Percentiles rank a stretch among this genome's conserved stretches.
These are phyloP conservation scores for Galagoides demidoff DNA, from an alignment of 2,797 vertebrate species.

Conservation along the genomic window DNA sequence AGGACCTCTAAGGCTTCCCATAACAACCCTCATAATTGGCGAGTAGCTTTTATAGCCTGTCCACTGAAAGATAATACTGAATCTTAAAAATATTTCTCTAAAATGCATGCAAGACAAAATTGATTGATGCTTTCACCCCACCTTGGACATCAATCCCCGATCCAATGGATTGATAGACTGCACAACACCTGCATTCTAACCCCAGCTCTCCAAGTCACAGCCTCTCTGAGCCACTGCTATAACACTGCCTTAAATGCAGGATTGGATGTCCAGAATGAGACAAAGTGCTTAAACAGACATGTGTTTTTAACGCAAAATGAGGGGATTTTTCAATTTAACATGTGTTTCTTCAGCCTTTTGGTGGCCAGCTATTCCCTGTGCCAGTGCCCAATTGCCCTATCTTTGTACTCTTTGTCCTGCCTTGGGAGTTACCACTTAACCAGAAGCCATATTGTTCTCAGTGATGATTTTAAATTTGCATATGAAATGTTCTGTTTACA, in stretches of 20 bases:
- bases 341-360: background rate
- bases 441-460: background rate
- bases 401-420: background rate
- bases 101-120: background rate
- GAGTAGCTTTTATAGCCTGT: background rate
- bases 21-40: background rate
- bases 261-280: background rate
- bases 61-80: too few species aligned
- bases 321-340: background rate
- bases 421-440: background rate
- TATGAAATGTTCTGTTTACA: background rate
- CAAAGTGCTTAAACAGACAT: background rate
- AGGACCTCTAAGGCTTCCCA: background rate
- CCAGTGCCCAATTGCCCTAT: background rate
- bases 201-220: background rate
- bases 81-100: background rate
- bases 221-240: background rate
- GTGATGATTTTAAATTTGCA: background rate
- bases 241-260: background rate
- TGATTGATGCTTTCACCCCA: too few species aligned
- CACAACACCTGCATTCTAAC: background rate
- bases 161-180: too few species aligned
- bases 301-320: background rate
- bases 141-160: too few species aligned
- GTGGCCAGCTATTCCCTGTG: background rate